These are phyloP conservation scores for Mamestra configurata DNA, from an alignment of 1,140 invertebrate species.

Conservation along the genomic window DNA sequence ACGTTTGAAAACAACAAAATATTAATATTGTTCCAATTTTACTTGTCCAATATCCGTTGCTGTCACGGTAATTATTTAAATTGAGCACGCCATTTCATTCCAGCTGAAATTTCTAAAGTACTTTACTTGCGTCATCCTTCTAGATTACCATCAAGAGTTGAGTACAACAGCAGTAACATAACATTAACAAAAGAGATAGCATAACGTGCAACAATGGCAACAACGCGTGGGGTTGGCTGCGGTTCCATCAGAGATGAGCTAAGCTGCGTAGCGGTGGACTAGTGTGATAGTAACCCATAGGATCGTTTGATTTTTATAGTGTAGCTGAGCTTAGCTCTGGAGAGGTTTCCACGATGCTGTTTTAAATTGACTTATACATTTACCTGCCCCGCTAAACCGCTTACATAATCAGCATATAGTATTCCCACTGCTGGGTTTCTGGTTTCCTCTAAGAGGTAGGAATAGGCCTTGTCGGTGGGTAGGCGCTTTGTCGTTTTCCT, in stretches of 20 bases:
- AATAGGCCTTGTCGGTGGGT: too few species aligned
- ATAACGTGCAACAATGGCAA: slow-evolving; percentile 23
- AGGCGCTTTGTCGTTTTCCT: too few species aligned
- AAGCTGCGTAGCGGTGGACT: background rate
- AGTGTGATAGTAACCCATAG: too few species aligned
- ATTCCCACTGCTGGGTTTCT: too few species aligned
- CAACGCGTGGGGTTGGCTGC: background rate
- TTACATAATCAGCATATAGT: too few species aligned
- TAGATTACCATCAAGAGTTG: slow-evolving; percentile 13
- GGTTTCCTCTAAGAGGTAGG: too few species aligned
- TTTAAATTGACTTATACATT: too few species aligned
- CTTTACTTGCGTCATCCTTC: background rate
- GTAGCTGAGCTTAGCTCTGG: too few species aligned
- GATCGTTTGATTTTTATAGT: too few species aligned
- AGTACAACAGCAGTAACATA: background rate
- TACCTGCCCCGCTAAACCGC: too few species aligned
- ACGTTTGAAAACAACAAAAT: background rate
- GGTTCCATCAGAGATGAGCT: background rate
- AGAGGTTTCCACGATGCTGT: too few species aligned
- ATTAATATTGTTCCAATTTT: background rate
- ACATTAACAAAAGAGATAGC: slow-evolving; percentile 32
- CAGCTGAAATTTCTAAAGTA: background rate
- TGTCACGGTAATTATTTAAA: slow-evolving; percentile 11
- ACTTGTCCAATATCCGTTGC: slow-evolving; percentile 2
- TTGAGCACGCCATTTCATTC: background rate